Base-by-base conservation (phyloP, 2,888 invertebrate genomes). In the Unio pictorum region DNA sequence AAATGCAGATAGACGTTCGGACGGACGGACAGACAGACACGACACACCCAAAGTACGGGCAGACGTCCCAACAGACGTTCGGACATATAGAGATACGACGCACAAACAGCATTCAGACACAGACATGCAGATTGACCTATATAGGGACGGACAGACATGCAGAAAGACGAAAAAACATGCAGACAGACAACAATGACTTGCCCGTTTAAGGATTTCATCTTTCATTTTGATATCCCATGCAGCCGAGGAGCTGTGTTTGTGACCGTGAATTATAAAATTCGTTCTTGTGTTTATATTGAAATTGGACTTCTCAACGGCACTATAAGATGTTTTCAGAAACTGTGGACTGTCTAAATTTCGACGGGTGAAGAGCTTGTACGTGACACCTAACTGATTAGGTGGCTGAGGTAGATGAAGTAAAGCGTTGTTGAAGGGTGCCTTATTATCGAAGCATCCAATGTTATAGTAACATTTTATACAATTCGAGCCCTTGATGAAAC, bases 361-460 rank as follows among this genome's bases (percentile, higher is more conserved):
- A 18, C 34, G 23, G 7, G 89, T 89, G 89, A 94, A 95, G 73
- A 95, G 92, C 63, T 94, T 92, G 90, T 94, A 96, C 90, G 94
- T 94, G 0, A 96, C 96, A 82, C 94, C 94, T 76, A 97, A 82
- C 58, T 74, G 70, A 23, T 76, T 72, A 2, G 81, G 82, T 15
- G 76, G 71, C 34, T 73, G 57, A 15, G 80, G 80, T 15, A 80
- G 64, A 17, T 66, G 56, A 1, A 67, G 68, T n/a, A 64, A 68
- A n/a, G 71, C 59, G 59, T 75, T 74, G 64, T 75, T 68, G 30
- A 70, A 68, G 2, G 79, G 78, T 55, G 56, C 34, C 0, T 20
- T 56, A 26, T 73, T 79, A 17, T 71, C 62, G 64, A 80, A 79
- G 59, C 79, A 80, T 8, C 80, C 79, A 8, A 80, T 60, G 11